phyloP scores from a whole-genome alignment of 2,797 vertebrate species.

The Aldrovandia affinis region DNA sequence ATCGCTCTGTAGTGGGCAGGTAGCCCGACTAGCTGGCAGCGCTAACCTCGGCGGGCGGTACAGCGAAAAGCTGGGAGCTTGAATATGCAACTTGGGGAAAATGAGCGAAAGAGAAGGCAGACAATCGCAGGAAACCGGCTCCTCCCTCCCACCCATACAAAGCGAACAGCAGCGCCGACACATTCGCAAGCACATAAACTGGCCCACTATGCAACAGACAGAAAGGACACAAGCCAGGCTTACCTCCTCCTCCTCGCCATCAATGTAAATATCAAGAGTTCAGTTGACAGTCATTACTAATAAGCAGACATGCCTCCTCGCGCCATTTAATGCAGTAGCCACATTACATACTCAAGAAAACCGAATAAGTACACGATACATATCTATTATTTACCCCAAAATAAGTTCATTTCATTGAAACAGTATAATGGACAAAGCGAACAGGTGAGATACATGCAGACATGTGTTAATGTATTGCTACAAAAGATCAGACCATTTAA shows the following conservation, averaged over 20 bases:
- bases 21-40: slow-evolving; percentile 38
- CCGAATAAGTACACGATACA: neutral
- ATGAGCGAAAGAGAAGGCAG: slow-evolving; percentile 65
- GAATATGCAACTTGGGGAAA: slow-evolving; percentile 72
- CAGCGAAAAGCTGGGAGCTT: slow-evolving; percentile 59
- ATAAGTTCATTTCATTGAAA: too few species aligned
- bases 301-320: neutral
- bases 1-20: neutral
- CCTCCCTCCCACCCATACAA: slow-evolving; percentile 79
- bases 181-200: slow-evolving; percentile 45
- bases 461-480: neutral
- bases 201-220: slow-evolving; percentile 22
- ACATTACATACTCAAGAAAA: too few species aligned
- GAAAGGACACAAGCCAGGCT: slow-evolving; percentile 21
- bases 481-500: neutral
- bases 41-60: slow-evolving; percentile 49
- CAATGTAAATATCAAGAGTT: slow-evolving; percentile 41
- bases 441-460: too few species aligned
- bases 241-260: slow-evolving; percentile 23
- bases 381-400: neutral
- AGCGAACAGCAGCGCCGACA: slow-evolving; percentile 60
- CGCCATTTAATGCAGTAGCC: neutral
- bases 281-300: slow-evolving; percentile 14
- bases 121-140: slow-evolving; percentile 87
- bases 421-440: too few species aligned